These are phyloP conservation scores for Spea multiplicata DNA, from an alignment of 2,113 vertebrate species.

Conservation along the genomic window DNA sequence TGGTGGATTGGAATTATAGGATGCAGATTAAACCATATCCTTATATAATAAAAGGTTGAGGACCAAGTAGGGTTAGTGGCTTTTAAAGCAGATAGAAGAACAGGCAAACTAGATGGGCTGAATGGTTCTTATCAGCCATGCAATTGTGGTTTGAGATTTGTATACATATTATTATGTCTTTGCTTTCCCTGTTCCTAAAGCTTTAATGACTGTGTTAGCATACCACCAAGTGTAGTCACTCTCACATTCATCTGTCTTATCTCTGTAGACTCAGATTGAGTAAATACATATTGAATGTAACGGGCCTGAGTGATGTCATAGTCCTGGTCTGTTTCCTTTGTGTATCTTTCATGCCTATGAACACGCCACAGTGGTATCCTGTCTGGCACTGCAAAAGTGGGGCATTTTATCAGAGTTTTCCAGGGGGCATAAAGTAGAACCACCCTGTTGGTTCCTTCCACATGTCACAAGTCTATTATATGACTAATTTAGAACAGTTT, in stretches of 20 bases:
- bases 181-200: background rate
- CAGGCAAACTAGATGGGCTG: no score
- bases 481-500: constrained; percentile 56
- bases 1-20: no score
- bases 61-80: no score
- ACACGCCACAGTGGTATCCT: constrained; percentile 69
- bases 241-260: constrained; percentile 30
- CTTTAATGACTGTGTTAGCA: background rate
- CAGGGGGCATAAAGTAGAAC: constrained; percentile 65
- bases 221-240: constrained; percentile 4
- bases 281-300: constrained; percentile 6
- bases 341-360: constrained; percentile 48
- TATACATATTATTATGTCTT: background rate
- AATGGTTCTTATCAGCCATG: no score
- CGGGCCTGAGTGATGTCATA: constrained; percentile 44
- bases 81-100: no score
- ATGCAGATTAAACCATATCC: no score
- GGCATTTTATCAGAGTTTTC: constrained; percentile 71
- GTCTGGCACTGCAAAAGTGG: constrained; percentile 58
- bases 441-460: constrained; percentile 72
- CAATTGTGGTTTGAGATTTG: no score
- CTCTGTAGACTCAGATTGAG: constrained; percentile 9
- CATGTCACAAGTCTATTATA: constrained; percentile 50
- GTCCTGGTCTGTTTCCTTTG: constrained; percentile 54
- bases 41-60: no score